Evolutionary conservation across 2,113 vertebrate genomes (phyloP), one percentile per base, ranked within the genome.

Genomic region (Emydura subglobosa): DNA sequence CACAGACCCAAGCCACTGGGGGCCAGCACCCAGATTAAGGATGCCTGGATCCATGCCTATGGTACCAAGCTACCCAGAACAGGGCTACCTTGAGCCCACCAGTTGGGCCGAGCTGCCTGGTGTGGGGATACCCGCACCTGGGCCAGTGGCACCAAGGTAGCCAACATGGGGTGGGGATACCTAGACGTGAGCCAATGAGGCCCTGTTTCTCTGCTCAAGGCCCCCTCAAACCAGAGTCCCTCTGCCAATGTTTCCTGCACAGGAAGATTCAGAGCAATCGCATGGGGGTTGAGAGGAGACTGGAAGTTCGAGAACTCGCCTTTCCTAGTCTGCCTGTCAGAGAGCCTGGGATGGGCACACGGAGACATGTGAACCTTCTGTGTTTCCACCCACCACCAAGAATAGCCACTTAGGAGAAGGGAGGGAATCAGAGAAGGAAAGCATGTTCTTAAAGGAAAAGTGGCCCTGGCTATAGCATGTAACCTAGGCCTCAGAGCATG

Each of bases 1-100:
- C 34, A 47, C 53, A 14, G 1, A 24, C 4, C 74, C 10, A 12
- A 39, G 3, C 47, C 0, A 0, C 68, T 2, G 2, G 5, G 0
- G 6, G 47, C 6, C 0, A n/a, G 21, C 44, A 5, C 47, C 76
- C 12, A 11, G 14, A 1, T 31, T 4, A 5, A 42, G 39, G 82
- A 34, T 25, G 53, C 2, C 5, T 53, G 21, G 47, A 49, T 44
- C 53, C 4, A 3, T 3, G 7, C 29, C 81, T 5, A 11, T 0
- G 0, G 24, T 8, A 3, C 25, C 51, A 49, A 49, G 10, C n/a
- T 54, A 31, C 27, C 8, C 14, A 68, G 34, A 34, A 16, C 34
- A 16, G 17, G 31, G 61, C 3, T n/a, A 7, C 34, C 61, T 47
- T 34, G 31, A 6, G 13, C 61, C 29, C 29, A 2, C 27, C 59